Evolutionary conservation across 2,888 invertebrate species (phyloP).

Genomic region (Cryptophagus acutangulus): DNA sequence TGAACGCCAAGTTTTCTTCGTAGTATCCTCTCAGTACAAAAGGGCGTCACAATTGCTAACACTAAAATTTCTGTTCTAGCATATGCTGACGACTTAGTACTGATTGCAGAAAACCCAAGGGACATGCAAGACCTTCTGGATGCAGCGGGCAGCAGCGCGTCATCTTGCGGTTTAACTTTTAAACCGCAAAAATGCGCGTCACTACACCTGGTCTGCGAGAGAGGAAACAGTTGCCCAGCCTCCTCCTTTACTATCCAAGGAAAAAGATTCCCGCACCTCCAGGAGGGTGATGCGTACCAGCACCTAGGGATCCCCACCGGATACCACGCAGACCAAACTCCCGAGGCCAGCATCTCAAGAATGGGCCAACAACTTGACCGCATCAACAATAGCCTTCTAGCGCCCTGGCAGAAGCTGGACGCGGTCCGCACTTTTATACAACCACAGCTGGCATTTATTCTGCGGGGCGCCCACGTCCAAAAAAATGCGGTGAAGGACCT

Average conservation of each 20-base stretch:
- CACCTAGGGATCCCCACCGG: slow-evolving; percentile 38
- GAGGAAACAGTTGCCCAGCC: slow-evolving; percentile 9
- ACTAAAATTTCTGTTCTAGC: too few species aligned
- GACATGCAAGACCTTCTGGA: too few species aligned
- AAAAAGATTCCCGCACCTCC: slow-evolving; percentile 17
- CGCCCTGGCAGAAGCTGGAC: slow-evolving; percentile 29
- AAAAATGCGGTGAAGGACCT: slow-evolving; percentile 25
- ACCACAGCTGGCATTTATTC: slow-evolving; percentile 31
- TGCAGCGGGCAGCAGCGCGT: too few species aligned
- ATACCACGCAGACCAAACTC: slow-evolving; percentile 24
- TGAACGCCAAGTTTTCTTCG: too few species aligned
- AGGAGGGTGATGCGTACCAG: slow-evolving; percentile 28
- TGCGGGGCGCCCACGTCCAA: slow-evolving; percentile 28
- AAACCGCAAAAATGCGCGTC: slow-evolving; percentile 34
- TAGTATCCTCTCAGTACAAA: too few species aligned
- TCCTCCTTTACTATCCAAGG: slow-evolving; percentile 25
- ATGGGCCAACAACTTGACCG: slow-evolving; percentile 21
- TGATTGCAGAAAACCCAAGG: too few species aligned
- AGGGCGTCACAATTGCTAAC: too few species aligned
- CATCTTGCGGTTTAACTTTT: slow-evolving; percentile 30
- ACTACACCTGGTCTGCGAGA: slow-evolving; percentile 22
- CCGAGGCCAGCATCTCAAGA: slow-evolving; percentile 20
- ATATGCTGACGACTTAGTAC: too few species aligned
- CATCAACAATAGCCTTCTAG: slow-evolving; percentile 18
- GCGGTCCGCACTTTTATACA: slow-evolving; percentile 29